These are phyloP conservation scores for Eulimnadia texana DNA, from an alignment of 1,140 invertebrate species.

Conservation along the genomic window DNA sequence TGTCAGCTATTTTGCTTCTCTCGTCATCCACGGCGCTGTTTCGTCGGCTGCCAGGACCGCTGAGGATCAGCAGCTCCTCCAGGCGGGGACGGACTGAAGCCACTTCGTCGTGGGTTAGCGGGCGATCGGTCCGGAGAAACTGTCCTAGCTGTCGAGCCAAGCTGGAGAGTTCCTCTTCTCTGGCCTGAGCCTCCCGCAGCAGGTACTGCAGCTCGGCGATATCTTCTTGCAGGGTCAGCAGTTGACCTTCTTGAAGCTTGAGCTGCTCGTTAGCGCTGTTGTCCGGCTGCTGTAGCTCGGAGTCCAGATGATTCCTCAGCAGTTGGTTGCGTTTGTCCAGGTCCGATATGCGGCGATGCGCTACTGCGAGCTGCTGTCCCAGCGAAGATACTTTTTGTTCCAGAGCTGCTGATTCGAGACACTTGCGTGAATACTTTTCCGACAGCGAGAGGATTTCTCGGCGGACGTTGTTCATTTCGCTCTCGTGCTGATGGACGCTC, in stretches of 20 bases:
- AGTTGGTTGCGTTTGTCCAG: constrained; percentile 44
- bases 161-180: constrained; percentile 24
- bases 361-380: constrained; percentile 58
- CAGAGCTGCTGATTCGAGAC: constrained; percentile 69
- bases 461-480: constrained; percentile 68
- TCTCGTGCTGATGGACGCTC: constrained; percentile 34
- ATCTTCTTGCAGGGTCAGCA: constrained; percentile 31
- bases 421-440: constrained; percentile 80
- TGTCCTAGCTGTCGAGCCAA: constrained; percentile 23
- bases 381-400: constrained; percentile 64
- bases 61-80: constrained; percentile 24
- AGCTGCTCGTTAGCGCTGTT: constrained; percentile 25
- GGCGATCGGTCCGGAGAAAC: constrained; percentile 23
- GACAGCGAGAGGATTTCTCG: constrained; percentile 72
- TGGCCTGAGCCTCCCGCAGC: constrained; percentile 26
- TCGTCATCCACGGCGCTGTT: constrained; percentile 7
- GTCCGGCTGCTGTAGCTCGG: constrained; percentile 13
- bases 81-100: constrained; percentile 23
- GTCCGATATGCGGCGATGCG: constrained; percentile 62
- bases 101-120: constrained; percentile 23
- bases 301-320: neutral
- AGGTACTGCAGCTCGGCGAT: constrained; percentile 32
- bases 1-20: neutral
- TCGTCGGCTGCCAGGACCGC: constrained; percentile 16
- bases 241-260: constrained; percentile 29